Conservation (phyloP, 2,113 vertebrate species). For the Ramphastos sulfuratus region DNA sequence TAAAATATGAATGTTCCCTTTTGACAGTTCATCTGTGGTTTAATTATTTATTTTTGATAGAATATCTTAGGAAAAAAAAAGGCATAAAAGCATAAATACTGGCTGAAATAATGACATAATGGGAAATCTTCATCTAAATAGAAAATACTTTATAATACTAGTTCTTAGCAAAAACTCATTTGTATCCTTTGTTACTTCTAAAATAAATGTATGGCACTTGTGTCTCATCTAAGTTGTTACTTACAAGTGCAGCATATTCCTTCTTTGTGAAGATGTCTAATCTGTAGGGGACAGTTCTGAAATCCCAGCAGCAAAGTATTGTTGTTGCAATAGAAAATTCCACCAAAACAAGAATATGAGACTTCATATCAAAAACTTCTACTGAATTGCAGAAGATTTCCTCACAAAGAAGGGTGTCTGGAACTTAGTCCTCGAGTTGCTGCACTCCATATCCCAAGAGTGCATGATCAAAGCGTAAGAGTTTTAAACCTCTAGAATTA, state of each 20-base stretch:
- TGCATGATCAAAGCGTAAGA: background rate
- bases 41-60: conserved; percentile 80
- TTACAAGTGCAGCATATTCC: background rate
- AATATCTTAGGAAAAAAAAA: conserved; percentile 48
- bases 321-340: background rate
- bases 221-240: background rate
- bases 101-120: conserved; percentile 38
- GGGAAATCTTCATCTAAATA: conserved; percentile 16
- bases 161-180: background rate
- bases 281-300: background rate
- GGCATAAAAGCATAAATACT: conserved; percentile 39
- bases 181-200: background rate
- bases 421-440: background rate
- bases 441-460: background rate
- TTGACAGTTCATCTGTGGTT: conserved; percentile 79
- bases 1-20: conserved; percentile 82
- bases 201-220: background rate
- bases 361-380: background rate
- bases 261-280: background rate
- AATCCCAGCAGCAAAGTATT: background rate
- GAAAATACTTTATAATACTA: background rate
- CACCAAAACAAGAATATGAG: background rate
- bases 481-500: background rate
- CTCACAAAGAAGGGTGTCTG: background rate
- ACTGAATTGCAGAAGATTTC: background rate